phyloP scores from a whole-genome alignment of 2,113 vertebrate species.

The Spea multiplicata region DNA sequence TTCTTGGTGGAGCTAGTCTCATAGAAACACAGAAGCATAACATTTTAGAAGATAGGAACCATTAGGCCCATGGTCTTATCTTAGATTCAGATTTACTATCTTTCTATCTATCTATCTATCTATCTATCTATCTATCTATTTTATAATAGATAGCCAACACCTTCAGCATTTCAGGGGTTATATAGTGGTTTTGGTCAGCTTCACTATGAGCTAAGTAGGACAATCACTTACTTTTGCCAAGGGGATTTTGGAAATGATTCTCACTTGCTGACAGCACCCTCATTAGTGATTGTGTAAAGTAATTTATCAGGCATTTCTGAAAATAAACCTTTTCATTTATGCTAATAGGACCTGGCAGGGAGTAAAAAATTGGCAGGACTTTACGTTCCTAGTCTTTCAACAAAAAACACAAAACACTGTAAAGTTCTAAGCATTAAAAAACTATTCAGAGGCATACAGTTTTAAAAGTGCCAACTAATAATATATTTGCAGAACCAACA shows the following conservation, averaged over 20 bases:
- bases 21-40: too few species aligned
- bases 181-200: conserved; percentile 51
- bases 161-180: conserved; percentile 55
- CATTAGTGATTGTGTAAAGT: conserved; percentile 80
- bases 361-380: conserved; percentile 75
- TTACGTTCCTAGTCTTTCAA: conserved; percentile 71
- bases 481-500: conserved; percentile 64
- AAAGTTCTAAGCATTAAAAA: conserved; percentile 62
- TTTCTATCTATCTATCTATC: too few species aligned
- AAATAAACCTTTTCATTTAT: conserved; percentile 84
- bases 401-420: conserved; percentile 58
- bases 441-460: conserved; percentile 55
- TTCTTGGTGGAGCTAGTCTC: too few species aligned
- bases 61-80: too few species aligned
- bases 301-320: conserved; percentile 85
- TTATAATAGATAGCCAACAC: too few species aligned
- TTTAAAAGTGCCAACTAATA: conserved; percentile 62
- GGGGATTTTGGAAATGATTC: conserved; percentile 76
- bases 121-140: too few species aligned
- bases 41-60: too few species aligned
- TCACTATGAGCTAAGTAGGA: conserved; percentile 62
- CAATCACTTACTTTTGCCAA: conserved; percentile 66
- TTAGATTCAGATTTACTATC: too few species aligned
- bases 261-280: conserved; percentile 77
- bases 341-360: conserved; percentile 80